Conservation (phyloP, 1,140 invertebrate species). For the Spodoptera frugiperda region DNA sequence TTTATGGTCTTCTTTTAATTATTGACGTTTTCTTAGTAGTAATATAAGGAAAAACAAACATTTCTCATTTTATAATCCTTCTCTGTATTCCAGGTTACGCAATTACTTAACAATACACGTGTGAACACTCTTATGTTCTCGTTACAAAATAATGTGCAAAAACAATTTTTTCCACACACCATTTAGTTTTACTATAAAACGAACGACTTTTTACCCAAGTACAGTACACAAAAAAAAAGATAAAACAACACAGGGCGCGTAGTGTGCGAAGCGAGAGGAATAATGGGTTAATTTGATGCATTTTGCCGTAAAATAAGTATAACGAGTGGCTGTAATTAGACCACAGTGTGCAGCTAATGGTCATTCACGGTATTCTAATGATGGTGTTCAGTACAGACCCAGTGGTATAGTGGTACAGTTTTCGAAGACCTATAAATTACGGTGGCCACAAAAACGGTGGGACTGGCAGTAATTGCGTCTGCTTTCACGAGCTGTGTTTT, state of each 20-base stretch:
- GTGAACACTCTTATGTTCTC: slow-evolving; percentile 13
- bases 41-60: no score
- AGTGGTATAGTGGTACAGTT: slow-evolving; percentile 44
- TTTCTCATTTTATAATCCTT: no score
- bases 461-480: slow-evolving; percentile 32
- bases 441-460: slow-evolving; percentile 30
- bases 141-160: slow-evolving; percentile 22
- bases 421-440: slow-evolving; percentile 41
- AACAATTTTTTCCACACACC: slow-evolving; percentile 1
- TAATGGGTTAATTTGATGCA: slow-evolving; percentile 59
- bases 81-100: slow-evolving; percentile 4
- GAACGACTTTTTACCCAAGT: slow-evolving; percentile 41
- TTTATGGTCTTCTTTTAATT: no score
- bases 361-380: slow-evolving; percentile 56
- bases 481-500: slow-evolving; percentile 28
- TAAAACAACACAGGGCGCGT: slow-evolving; percentile 37
- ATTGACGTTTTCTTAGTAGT: no score
- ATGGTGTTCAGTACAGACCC: slow-evolving; percentile 34
- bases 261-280: slow-evolving; percentile 41
- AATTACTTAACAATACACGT: slow-evolving; percentile 13
- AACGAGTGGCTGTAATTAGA: slow-evolving; percentile 49
- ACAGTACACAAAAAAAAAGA: no score
- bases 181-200: slow-evolving; percentile 36
- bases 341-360: slow-evolving; percentile 44
- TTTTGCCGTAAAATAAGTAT: slow-evolving; percentile 55